Evolutionary conservation across 2,888 invertebrate genomes (phyloP), one percentile per base, ranked within the genome.

Genomic region (Acleris literana): DNA sequence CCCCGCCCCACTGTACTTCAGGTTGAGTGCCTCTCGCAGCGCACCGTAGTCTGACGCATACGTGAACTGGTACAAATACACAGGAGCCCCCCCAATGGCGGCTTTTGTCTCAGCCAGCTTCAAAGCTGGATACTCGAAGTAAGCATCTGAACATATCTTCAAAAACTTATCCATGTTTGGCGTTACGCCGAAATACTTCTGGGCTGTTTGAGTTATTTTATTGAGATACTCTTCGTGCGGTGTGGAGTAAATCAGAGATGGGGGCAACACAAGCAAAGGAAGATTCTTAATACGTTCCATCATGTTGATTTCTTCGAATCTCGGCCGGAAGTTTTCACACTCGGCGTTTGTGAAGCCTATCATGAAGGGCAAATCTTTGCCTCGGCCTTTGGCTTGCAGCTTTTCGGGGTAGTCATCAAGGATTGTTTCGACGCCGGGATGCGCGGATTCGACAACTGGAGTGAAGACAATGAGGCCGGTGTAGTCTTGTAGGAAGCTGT

Each of bases 31-130:
- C 46, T 90, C 80, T 73, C 93, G 93, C 57, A 93, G 84, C 1
- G 92, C 80, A 39, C 93, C 93, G 65, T 87, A 74, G 7, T 88
- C 84, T 0, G 93, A 88, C 33, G 92, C 86, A 68, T 93, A 94
- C 6, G 90, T 82, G 73, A 94, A 94, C 70, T 93, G 85, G 76
- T 94, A 94, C 73, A 94, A 76, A 68, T 85, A 94, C 1, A 92
- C 86, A 0, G 93, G 90, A 4, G 91, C 89, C 3, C 84, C 87
- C 1, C 70, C 75, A 11, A 68, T 71, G 13, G 68, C 68, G 11
- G 75, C 72, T 22, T 85, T 75, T 48, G 66, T 71, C 68, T 79
- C 70, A 0, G 84, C 82, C 53, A 87, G 51, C 55, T 82, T 84
- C 48, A 90, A 48, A 7, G 88, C 85, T 1, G 90, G 86, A 52